Evolutionary conservation across 1,140 invertebrate genomes (phyloP).

Genomic region (Phortica variegata): DNA sequence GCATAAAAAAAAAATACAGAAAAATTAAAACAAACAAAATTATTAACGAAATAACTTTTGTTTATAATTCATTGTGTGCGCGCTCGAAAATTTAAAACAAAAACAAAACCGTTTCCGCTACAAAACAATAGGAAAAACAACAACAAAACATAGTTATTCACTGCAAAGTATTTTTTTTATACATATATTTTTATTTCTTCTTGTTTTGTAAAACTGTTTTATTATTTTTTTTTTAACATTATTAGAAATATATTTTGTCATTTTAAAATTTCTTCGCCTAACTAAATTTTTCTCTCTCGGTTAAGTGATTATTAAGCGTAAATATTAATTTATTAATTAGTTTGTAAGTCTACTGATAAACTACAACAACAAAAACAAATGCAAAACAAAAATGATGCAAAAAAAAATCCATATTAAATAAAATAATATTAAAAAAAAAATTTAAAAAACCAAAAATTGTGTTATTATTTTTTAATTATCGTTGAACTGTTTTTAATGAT

Average conservation of each 20-base stretch:
- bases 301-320: conserved; percentile 37
- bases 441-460: conserved; percentile 45
- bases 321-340: conserved; percentile 55
- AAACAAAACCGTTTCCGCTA: neutral
- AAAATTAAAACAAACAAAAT: conserved; percentile 5
- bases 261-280: conserved; percentile 29
- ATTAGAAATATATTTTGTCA: conserved; percentile 28
- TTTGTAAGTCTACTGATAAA: conserved; percentile 42
- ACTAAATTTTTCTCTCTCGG: conserved; percentile 37
- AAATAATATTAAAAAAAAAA: conserved; percentile 35
- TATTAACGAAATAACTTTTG: neutral
- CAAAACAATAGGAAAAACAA: neutral
- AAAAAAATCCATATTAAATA: conserved; percentile 36
- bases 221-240: conserved; percentile 19
- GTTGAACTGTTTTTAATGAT: neutral
- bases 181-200: conserved; percentile 13
- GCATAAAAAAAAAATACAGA: conserved; percentile 3
- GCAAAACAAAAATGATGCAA: too few species aligned
- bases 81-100: too few species aligned
- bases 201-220: neutral
- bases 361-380: conserved; percentile 43
- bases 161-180: conserved; percentile 39
- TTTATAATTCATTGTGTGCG: conserved; percentile 9
- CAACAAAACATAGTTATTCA: conserved; percentile 19
- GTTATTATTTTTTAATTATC: neutral